These are phyloP conservation scores for Oryzias dopingdopingensis DNA, from an alignment of 2,797 vertebrate species.

Conservation along the genomic window DNA sequence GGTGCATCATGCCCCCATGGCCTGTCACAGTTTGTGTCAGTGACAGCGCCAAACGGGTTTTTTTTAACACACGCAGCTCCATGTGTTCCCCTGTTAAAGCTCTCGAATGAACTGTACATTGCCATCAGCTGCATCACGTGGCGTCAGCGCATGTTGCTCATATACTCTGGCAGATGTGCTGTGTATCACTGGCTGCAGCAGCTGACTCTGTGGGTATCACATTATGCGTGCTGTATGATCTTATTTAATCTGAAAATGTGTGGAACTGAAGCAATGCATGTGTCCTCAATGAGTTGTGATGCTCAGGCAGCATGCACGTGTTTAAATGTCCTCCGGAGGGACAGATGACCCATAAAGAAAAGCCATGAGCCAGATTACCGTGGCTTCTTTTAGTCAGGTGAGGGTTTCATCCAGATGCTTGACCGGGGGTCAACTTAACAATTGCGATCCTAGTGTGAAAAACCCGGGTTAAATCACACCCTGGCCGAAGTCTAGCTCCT, in stretches of 20 bases:
- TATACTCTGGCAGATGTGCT: conserved; percentile 24
- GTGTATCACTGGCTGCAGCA: conserved; percentile 7
- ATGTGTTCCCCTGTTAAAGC: conserved; percentile 13
- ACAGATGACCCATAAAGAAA: conserved; percentile 34
- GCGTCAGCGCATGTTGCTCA: conserved; percentile 22
- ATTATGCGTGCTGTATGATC: conserved; percentile 8
- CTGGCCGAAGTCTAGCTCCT: conserved; percentile 52
- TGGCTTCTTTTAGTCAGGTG: conserved; percentile 5
- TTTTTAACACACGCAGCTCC: conserved; percentile 22
- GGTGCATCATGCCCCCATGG: conserved; percentile 3
- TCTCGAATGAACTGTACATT: background rate
- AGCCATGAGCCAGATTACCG: conserved; percentile 28
- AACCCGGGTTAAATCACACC: conserved; percentile 50
- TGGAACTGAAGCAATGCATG: conserved; percentile 4
- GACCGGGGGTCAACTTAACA: conserved; percentile 40
- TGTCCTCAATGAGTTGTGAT: background rate
- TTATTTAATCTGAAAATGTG: conserved; percentile 46
- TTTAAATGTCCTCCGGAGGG: conserved; percentile 16
- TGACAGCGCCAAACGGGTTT: conserved; percentile 27
- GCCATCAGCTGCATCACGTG: conserved; percentile 20
- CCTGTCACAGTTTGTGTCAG: conserved; percentile 14
- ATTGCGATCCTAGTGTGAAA: conserved; percentile 57
- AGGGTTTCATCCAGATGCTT: conserved; percentile 35
- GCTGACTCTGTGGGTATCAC: conserved; percentile 8
- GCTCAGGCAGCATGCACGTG: conserved; percentile 2